Conservation (phyloP, 2,888 invertebrate species). For the Thereva nobilitata region DNA sequence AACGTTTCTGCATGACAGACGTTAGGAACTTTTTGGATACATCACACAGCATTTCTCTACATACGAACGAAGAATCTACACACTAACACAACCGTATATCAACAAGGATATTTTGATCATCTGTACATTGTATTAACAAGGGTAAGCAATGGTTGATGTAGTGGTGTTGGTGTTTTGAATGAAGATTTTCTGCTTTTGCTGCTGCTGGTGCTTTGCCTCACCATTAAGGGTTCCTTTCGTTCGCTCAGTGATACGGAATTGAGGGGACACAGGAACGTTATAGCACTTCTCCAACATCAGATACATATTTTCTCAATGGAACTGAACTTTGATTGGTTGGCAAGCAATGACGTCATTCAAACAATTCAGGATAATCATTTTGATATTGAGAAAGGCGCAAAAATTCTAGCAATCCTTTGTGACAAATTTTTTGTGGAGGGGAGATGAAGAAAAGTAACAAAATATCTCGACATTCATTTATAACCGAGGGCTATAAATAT, state of each 20-base stretch:
- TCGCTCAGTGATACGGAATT: conserved; percentile 4
- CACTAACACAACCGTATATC: background rate
- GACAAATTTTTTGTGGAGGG: conserved; percentile 3
- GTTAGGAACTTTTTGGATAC: conserved; percentile 27
- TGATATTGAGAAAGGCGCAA: conserved; percentile 38
- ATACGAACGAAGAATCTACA: background rate
- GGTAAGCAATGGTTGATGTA: background rate
- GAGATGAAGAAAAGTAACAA: too few relatives aligned
- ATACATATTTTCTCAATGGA: conserved; percentile 43
- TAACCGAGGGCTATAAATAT: too few relatives aligned
- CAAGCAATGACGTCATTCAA: conserved; percentile 42
- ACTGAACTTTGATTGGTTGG: conserved; percentile 38
- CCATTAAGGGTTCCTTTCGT: conserved; percentile 1
- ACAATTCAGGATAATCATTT: conserved; percentile 38
- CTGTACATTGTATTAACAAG: background rate
- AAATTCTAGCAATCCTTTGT: conserved; percentile 21
- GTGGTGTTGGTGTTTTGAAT: conserved; percentile 33
- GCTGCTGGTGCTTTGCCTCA: conserved; percentile 16
- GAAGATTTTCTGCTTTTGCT: conserved; percentile 26
- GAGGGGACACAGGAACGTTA: conserved; percentile 18
- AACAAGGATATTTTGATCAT: background rate
- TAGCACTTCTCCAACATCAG: conserved; percentile 20
- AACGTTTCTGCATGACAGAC: conserved; percentile 45
- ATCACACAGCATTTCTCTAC: conserved; percentile 11
- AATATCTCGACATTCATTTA: too few relatives aligned